Evolutionary conservation across 2,113 vertebrate genomes (phyloP).

Genomic region (Protomyctophum bolini): DNA sequence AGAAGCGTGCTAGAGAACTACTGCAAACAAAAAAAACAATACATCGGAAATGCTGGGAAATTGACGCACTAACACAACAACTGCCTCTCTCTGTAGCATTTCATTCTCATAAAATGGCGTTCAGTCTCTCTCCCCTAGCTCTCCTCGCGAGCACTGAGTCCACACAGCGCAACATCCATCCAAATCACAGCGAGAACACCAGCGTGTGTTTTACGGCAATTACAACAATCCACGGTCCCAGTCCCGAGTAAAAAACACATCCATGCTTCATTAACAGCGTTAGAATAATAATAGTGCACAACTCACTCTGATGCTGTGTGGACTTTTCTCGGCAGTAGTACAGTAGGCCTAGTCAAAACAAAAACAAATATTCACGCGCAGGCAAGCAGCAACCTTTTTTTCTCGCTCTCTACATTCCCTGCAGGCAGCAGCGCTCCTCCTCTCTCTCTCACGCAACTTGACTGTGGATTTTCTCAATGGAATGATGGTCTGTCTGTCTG

Average conservation of each 20-base stretch:
- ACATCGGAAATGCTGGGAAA: constrained; percentile 1
- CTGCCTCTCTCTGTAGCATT: constrained; percentile 24
- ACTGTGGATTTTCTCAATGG: constrained; percentile 77
- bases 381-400: not conserved
- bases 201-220: too few relatives aligned
- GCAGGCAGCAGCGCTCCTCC: constrained; percentile 16
- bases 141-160: constrained; percentile 1
- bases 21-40: constrained; percentile 39
- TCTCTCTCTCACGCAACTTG: constrained; percentile 49
- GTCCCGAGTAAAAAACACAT: not conserved
- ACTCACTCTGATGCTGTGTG: constrained; percentile 43
- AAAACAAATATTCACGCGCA: constrained; percentile 28
- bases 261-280: not conserved
- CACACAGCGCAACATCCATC: not conserved
- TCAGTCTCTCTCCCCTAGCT: constrained; percentile 28
- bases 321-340: constrained; percentile 15
- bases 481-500: constrained; percentile 44
- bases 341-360: not conserved
- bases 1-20: constrained; percentile 17
- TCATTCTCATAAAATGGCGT: constrained; percentile 77
- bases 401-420: constrained; percentile 40
- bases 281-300: not conserved
- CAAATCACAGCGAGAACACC: too few relatives aligned
- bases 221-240: too few relatives aligned
- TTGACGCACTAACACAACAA: constrained; percentile 39